Evolutionary conservation across 2,888 invertebrate species (phyloP).

Genomic region (Drosophila paranaensis): DNA sequence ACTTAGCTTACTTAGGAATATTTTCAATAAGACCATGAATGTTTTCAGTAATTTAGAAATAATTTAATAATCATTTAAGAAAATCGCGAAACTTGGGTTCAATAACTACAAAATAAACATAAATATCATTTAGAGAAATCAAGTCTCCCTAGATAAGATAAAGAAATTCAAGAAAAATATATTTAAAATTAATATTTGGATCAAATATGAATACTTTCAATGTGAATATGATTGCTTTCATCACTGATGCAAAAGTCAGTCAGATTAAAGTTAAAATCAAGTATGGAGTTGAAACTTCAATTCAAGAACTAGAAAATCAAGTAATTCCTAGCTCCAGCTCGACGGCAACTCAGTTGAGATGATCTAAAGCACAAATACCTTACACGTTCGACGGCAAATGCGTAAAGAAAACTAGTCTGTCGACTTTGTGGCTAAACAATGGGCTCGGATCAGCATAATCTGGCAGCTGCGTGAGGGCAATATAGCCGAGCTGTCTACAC

Average conservation of each 20-base stretch:
- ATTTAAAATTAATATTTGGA: neutral
- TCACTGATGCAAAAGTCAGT: no score
- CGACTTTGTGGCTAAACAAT: constrained; percentile 22
- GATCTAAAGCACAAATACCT: constrained; percentile 2
- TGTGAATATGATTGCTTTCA: no score
- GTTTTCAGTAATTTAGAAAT: no score
- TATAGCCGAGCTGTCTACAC: constrained; percentile 38
- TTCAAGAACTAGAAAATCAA: constrained; percentile 5
- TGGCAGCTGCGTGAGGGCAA: neutral
- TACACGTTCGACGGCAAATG: constrained; percentile 11
- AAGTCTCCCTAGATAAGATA: no score
- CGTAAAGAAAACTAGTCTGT: constrained; percentile 42
- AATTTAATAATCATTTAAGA: no score
- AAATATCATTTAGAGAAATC: no score
- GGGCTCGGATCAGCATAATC: constrained; percentile 5
- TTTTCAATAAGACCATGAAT: no score
- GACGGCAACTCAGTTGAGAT: neutral
- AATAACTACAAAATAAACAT: no score
- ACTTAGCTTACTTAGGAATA: no score
- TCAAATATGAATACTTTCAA: neutral
- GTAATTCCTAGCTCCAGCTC: neutral
- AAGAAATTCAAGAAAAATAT: no score
- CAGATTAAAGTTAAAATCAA: no score
- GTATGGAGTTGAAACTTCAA: neutral
- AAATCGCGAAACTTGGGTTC: no score